These are phyloP conservation scores for Rhynchonema sp. DNA, from an alignment of 2,888 invertebrate genomes.

Conservation along the genomic window DNA sequence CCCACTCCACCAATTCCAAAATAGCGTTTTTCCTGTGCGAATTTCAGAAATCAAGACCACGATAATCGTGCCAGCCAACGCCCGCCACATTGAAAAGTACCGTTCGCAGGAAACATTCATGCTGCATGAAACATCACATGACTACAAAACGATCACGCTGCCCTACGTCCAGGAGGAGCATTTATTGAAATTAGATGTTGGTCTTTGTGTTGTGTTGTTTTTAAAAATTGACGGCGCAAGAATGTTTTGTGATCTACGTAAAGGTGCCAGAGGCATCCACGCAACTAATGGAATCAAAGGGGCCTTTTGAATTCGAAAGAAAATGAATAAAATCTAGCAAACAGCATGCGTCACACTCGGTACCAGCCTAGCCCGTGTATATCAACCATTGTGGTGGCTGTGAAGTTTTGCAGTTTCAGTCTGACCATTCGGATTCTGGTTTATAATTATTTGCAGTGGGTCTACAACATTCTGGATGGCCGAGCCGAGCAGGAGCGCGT, in stretches of 20 bases:
- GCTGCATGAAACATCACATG: constrained; percentile 59
- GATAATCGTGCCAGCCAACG: constrained; percentile 76
- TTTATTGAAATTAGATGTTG: not conserved
- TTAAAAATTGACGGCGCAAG: too few species aligned
- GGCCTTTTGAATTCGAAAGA: too few species aligned
- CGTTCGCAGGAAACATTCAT: constrained; percentile 50
- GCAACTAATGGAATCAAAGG: too few species aligned
- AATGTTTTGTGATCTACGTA: too few species aligned
- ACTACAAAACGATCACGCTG: constrained; percentile 57
- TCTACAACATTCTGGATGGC: constrained; percentile 80
- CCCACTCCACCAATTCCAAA: too few species aligned
- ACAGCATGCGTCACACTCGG: too few species aligned
- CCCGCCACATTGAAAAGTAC: constrained; percentile 74
- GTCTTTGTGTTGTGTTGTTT: too few species aligned
- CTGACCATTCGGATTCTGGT: not conserved
- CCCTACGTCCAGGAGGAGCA: constrained; percentile 47
- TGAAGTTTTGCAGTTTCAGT: not conserved
- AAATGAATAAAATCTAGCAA: too few species aligned
- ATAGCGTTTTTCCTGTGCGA: not conserved
- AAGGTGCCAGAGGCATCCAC: too few species aligned
- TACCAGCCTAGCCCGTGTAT: too few species aligned
- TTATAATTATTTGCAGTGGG: constrained; percentile 54
- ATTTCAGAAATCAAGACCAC: constrained; percentile 59
- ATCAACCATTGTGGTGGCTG: not conserved
- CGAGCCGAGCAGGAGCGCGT: constrained; percentile 72